Evolutionary conservation across 2,113 vertebrate species (phyloP), one percentile per base, ranked within the genome.

Genomic region (Salvelinus fontinalis): DNA sequence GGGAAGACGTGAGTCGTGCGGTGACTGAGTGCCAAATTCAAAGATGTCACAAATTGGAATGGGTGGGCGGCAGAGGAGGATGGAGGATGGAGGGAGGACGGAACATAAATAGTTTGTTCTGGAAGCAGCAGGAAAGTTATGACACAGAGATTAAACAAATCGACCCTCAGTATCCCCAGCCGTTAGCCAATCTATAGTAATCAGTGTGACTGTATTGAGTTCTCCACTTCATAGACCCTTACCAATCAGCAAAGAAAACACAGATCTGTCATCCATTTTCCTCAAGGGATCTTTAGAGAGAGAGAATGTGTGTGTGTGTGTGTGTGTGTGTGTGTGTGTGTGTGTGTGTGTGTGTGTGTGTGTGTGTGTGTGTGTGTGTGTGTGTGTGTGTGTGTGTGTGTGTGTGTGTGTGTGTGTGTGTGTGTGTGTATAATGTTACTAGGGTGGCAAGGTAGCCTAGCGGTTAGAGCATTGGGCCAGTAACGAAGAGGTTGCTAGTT

Each of bases 111-210:
- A 73, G 79, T 85, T 85, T 84, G 71, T 82, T 85, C 75, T 76
- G 65, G 71, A 84, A 84, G 78, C 69, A 67, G 85, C 79, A 84
- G 83, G 88, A 90, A 84, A 88, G 90, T 89, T 92, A 92, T 89
- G 91, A 84, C 87, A 87, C 79, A 80, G 79, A 89, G 89, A 92
- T 92, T 84, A 90, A 93, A 91, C 89, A 92, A 92, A 93, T 93
- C 90, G 93, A 88, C 84, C 89, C 81, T 83, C 84, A 88, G 89
- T 90, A 85, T 87, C 79, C 83, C 54, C 20, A 9, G 80, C 80
- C 75, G 78, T 87, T 86, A 84, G 82, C 84, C 85, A 86, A 91
- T 93, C 91, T 86, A 92, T 91, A 90, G 89, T 89, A 89, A 94
- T 94, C 91, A 93, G 88, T 80, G 85, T 76, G 81, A 86, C 88